phyloP scores from a whole-genome alignment of 2,888 invertebrate genomes.

The Halictus quadricinctus region DNA sequence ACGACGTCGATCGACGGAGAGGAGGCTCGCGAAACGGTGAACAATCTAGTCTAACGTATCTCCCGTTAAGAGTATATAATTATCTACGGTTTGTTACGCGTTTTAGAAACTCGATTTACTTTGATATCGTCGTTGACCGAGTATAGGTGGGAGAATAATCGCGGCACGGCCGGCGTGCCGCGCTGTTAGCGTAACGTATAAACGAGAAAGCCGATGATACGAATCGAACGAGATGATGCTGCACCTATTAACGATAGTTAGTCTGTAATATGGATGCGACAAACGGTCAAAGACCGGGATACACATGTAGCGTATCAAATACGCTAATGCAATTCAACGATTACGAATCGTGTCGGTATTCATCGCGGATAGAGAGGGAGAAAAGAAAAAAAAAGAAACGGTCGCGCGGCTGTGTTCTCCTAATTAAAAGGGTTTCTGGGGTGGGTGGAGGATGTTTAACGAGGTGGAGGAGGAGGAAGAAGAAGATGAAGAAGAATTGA shows the following conservation, averaged over 20 bases:
- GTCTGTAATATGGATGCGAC: not conserved
- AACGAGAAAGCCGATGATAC: conserved; percentile 16
- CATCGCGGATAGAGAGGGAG: not conserved
- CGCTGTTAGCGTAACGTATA: not conserved
- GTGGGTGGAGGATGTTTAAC: not conserved
- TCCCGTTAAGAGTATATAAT: conserved; percentile 40
- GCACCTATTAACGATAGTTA: conserved; percentile 13
- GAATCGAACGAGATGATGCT: not conserved
- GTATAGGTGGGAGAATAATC: not conserved
- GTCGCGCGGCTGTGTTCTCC: conserved; percentile 5
- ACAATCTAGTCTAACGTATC: conserved; percentile 50
- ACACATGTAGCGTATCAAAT: not conserved
- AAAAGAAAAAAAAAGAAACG: too few species aligned
- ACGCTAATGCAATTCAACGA: not conserved
- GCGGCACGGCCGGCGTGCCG: conserved; percentile 13
- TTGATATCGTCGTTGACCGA: conserved; percentile 58
- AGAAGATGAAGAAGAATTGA: not conserved
- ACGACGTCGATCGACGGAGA: not conserved
- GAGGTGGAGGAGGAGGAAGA: not conserved
- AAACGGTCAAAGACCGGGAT: conserved; percentile 9
- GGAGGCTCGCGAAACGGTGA: conserved; percentile 11
- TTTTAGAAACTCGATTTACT: conserved; percentile 71
- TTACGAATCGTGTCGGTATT: conserved; percentile 6
- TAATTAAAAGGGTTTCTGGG: not conserved
- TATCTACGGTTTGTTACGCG: conserved; percentile 66